A percentile compares a stretch with the other conserved stretches of the same genome.
phyloP scores from a whole-genome alignment of 2,888 invertebrate species.

The Penaeus monodon region DNA sequence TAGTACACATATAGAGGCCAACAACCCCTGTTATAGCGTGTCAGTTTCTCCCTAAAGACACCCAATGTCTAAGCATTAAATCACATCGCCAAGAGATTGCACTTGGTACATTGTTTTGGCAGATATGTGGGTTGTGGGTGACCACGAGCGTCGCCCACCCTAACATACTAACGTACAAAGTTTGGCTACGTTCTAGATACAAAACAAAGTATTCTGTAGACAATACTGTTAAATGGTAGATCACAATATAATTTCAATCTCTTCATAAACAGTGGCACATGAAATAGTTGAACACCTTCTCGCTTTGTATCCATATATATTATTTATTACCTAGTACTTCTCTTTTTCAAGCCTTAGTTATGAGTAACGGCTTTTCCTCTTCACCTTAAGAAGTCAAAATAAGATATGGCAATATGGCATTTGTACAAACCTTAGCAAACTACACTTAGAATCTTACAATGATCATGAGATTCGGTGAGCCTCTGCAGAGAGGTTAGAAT shows the following conservation, averaged over 20 bases:
- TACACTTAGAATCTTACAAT: constrained; percentile 54
- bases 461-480: constrained; percentile 49
- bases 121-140: constrained; percentile 54
- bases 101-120: constrained; percentile 62
- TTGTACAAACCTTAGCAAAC: constrained; percentile 61
- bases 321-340: constrained; percentile 22
- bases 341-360: constrained; percentile 35
- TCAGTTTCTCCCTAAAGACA: constrained; percentile 26
- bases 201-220: constrained; percentile 61
- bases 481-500: constrained; percentile 41
- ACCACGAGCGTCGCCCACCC: constrained; percentile 26
- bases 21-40: constrained; percentile 10
- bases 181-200: constrained; percentile 60
- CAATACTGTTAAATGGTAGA: constrained; percentile 59
- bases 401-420: constrained; percentile 61
- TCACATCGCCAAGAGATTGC: constrained; percentile 62
- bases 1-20: constrained; percentile 45
- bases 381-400: constrained; percentile 49
- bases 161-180: constrained; percentile 61
- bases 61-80: constrained; percentile 48
- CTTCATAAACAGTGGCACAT: constrained; percentile 55
- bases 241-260: constrained; percentile 51
- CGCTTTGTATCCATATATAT: constrained; percentile 55
- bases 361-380: constrained; percentile 28
- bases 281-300: constrained; percentile 49